Base-by-base conservation (phyloP, 2,113 vertebrate genomes). In the Murina feae region DNA sequence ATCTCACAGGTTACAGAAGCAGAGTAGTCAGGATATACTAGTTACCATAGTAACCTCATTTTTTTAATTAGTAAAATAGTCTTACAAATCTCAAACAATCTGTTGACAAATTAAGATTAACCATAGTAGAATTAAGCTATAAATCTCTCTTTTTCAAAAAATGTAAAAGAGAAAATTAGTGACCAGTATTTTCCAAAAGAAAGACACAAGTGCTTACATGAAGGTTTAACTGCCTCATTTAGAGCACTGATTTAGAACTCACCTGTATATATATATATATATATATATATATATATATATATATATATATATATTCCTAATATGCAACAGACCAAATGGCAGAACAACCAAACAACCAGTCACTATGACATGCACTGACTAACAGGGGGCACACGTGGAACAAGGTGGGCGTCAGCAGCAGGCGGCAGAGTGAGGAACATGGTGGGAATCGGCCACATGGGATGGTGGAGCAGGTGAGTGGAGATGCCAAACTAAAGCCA, bases 51-150 rank as follows among this genome's bases (percentile, higher is more conserved):
- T 81, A 98, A 98, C 69, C 5, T 97, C 47, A 55, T 69, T 96
- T 98, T 98, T 78, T 91, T 97, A 97, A 97, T 96, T 96, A 96
- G 44, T 93, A 97, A 98, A 98, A 97, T 90, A 97, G n/a, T 81
- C 47, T 97, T 92, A 53, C 65, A 97, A 97, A 96, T 96, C 83
- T 92, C 92, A 49, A 82, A 79, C 96, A 96, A 96, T 92, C 60
- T 95, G 35, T 79, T 93, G 76, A 85, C 39, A 89, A 88, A 82
- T 97, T 97, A 87, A 97, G 42, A 42, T 65, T 95, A 90, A 72
- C 75, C 82, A 92, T 89, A 71, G 74, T 72, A 66, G 32, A 28
- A 85, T 92, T 95, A 97, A 96, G 90, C 49, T 89, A 53, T 53
- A 84, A 97, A 82, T 13, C 47, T 44, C 17, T 91, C 4, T 87